A percentile compares a stretch with the other conserved stretches of the same genome.
phyloP scores from a whole-genome alignment of 2,113 vertebrate species.

The Siphamia tubifer region DNA sequence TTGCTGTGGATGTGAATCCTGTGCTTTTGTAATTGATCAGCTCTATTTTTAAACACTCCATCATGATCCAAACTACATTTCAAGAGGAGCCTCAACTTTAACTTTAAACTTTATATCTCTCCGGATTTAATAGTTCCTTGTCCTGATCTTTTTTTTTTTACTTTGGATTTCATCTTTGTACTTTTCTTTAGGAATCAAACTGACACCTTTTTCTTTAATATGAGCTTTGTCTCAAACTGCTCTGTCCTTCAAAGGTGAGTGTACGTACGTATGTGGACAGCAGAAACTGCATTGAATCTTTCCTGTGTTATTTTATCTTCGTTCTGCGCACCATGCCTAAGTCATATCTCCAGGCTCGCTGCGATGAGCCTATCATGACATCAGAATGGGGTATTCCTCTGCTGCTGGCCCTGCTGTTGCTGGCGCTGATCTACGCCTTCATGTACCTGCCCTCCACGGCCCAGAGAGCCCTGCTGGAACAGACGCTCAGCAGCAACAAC shows the following conservation, averaged over 20 bases:
- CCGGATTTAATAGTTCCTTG: background rate
- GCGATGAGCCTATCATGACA: constrained; percentile 76
- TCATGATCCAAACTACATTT: too few species aligned
- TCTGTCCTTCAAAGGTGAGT: background rate
- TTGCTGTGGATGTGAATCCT: too few species aligned
- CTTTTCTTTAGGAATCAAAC: background rate
- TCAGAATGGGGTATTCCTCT: constrained; percentile 79
- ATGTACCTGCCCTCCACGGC: constrained; percentile 77
- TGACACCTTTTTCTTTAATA: too few species aligned
- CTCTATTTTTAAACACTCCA: too few species aligned
- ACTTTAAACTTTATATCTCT: background rate
- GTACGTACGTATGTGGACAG: too few species aligned
- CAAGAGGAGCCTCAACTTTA: background rate
- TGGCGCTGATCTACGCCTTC: constrained; percentile 77
- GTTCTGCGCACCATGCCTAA: constrained; percentile 46
- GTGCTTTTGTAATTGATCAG: too few species aligned
- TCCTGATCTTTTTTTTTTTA: background rate
- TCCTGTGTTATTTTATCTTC: background rate
- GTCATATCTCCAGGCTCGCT: constrained; percentile 81
- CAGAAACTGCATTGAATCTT: too few species aligned
- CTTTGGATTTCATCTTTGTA: background rate
- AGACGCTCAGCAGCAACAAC: constrained; percentile 67
- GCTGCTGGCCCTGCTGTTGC: constrained; percentile 75
- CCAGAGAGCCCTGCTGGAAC: constrained; percentile 69
- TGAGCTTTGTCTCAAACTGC: background rate